Evolutionary conservation across 2,888 invertebrate genomes (phyloP), one percentile per base, ranked within the genome.

Genomic region (Gryllus longicercus): DNA sequence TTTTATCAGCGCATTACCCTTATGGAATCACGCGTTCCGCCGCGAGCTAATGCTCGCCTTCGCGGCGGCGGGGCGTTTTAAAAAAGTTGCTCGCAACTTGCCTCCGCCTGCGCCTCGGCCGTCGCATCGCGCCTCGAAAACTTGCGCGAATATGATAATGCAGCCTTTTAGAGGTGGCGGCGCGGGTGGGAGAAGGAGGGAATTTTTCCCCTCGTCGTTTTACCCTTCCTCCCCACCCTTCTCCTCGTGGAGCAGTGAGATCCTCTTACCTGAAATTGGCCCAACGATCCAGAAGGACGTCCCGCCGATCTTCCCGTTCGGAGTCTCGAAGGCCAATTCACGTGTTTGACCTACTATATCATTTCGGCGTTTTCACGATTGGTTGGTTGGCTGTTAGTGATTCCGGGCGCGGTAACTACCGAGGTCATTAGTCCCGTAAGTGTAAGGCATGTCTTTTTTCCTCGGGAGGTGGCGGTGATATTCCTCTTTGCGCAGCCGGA

Each of bases 131-230:
- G 38, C 63, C n/a, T 63, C n/a, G 63, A 14, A 63, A 63, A 63
- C 63, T 63, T 63, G 16, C 63, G 63, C 63, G 63, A 63, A 63
- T 63, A 63, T 63, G 63, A 63, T 63, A 63, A 63, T 63, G 63
- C 63, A 63, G 63, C 63, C 16, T 63, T 63, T 63, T 63, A 63
- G 63, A 18, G 63, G 14, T 4, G n/a, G 16, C 63, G 14, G 63
- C 63, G n/a, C 0, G 63, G 4, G 63, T 5, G 63, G 63, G n/a
- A 63, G 5, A 4, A 63, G 63, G 14, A 0, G 18, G 8, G 63
- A 14, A 3, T 16, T 63, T n/a, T 63, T 63, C 5, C n/a, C 16
- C 16, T 63, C 63, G 63, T 18, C 63, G 63, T 14, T 63, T 63
- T 8, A 38, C 38, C 38, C 38, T 38, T 8, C 38, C 38, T 38